Conservation (phyloP, 2,888 invertebrate genomes). For the Orthosia gracilis region DNA sequence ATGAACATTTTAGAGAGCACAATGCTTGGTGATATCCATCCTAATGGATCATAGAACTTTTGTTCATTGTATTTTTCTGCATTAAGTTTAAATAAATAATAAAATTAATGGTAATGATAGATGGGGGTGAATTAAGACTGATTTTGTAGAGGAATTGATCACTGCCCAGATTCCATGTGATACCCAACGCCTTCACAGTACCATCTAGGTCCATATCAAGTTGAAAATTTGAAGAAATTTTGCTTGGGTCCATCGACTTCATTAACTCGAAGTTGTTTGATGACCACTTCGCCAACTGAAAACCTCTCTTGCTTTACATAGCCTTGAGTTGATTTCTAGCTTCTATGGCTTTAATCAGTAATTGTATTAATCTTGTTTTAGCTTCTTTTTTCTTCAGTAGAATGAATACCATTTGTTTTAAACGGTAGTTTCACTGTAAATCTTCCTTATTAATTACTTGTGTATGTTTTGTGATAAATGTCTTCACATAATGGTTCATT, state of each 20-base stretch:
- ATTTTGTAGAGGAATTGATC: constrained; percentile 18
- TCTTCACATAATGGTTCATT: too few species aligned
- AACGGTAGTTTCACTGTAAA: too few species aligned
- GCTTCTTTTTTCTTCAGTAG: too few species aligned
- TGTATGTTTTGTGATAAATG: too few species aligned
- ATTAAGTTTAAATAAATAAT: too few species aligned
- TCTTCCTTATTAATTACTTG: too few species aligned
- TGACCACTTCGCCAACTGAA: constrained; percentile 16
- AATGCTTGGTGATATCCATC: background rate
- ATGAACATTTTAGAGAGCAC: constrained; percentile 4
- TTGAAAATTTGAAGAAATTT: constrained; percentile 2
- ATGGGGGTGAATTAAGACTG: constrained; percentile 36
- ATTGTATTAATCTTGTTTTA: too few species aligned
- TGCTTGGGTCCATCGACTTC: constrained; percentile 6
- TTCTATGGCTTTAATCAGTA: constrained; percentile 64
- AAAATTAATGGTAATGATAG: constrained; percentile 43
- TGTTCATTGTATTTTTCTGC: background rate
- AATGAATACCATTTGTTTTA: too few species aligned
- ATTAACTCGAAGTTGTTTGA: constrained; percentile 7
- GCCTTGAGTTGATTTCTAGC: constrained; percentile 48
- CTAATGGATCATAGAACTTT: constrained; percentile 45
- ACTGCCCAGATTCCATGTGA: constrained; percentile 13
- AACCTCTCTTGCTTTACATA: constrained; percentile 6
- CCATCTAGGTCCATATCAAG: constrained; percentile 37
- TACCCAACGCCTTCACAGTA: constrained; percentile 19